A percentile compares a stretch with the other conserved stretches of the same genome.
Evolutionary conservation across 2,888 invertebrate species (phyloP).

Genomic region (Ceramica pisi): DNA sequence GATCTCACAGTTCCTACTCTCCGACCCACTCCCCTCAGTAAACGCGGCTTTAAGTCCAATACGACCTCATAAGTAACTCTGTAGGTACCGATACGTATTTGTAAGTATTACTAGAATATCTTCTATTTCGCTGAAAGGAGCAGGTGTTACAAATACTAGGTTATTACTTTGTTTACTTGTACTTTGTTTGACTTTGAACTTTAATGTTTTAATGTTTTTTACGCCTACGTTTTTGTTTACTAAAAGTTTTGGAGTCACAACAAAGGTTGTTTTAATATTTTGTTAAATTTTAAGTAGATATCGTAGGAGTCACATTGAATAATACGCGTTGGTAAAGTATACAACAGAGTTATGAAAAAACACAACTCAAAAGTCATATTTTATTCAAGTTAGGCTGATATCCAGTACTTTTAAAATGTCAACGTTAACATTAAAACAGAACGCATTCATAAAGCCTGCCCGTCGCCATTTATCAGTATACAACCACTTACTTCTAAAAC

Average conservation of each 20-base stretch:
- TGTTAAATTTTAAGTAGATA: not conserved
- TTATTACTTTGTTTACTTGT: conserved; percentile 10
- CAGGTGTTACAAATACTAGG: conserved; percentile 19
- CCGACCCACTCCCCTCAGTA: too few species aligned
- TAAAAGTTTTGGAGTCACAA: not conserved
- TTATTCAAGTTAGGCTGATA: too few species aligned
- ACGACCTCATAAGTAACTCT: not conserved
- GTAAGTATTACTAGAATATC: conserved; percentile 3
- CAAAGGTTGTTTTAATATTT: conserved; percentile 18
- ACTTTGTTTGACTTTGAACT: conserved; percentile 12
- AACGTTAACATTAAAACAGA: too few species aligned
- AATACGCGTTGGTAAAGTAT: not conserved
- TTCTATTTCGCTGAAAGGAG: conserved; percentile 9
- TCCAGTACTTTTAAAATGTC: too few species aligned
- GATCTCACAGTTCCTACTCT: not conserved
- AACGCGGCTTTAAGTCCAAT: not conserved
- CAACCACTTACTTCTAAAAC: not conserved
- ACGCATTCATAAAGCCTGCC: too few species aligned
- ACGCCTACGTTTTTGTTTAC: not conserved
- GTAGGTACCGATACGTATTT: conserved; percentile 1
- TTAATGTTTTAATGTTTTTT: conserved; percentile 3
- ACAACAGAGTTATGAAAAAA: too few species aligned
- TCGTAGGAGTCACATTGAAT: not conserved
- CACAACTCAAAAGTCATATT: too few species aligned
- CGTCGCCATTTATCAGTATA: too few species aligned